A percentile compares a stretch with the other conserved stretches of the same genome.
phyloP scores from a whole-genome alignment of 2,888 invertebrate species.

The Drosophila borealis region DNA sequence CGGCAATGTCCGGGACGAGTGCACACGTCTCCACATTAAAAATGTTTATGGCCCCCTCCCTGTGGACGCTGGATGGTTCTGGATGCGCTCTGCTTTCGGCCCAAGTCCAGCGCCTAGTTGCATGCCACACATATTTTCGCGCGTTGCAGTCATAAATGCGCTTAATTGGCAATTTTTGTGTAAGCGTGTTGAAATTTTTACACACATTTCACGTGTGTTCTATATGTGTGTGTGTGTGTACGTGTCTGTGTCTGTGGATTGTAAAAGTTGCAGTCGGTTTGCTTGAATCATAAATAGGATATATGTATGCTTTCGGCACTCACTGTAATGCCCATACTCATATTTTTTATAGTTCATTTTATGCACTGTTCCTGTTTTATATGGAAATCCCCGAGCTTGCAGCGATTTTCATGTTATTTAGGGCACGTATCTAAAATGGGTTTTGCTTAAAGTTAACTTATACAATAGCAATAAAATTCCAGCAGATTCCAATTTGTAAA shows the following conservation, averaged over 20 bases:
- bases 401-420: conserved; percentile 36
- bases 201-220: conserved; percentile 20
- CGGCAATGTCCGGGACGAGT: conserved; percentile 44
- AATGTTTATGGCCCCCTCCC: conserved; percentile 61
- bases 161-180: conserved; percentile 79
- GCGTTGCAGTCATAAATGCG: conserved; percentile 75
- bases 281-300: conserved; percentile 43
- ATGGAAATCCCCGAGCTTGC: conserved; percentile 49
- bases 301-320: conserved; percentile 26
- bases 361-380: conserved; percentile 14
- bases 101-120: conserved; percentile 33
- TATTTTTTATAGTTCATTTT: conserved; percentile 24
- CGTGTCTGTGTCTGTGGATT: conserved; percentile 18
- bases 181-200: conserved; percentile 73
- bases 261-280: conserved; percentile 43
- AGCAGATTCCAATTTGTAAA: no score
- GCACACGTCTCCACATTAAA: conserved; percentile 72
- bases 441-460: not conserved
- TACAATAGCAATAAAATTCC: not conserved
- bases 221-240: conserved; percentile 5
- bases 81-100: not conserved
- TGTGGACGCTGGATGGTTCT: conserved; percentile 4
- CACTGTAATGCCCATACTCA: conserved; percentile 20
- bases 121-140: conserved; percentile 53
- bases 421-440: conserved; percentile 5